These are phyloP conservation scores for Hydrotaea cyrtoneurina DNA, from an alignment of 2,888 invertebrate species.

Conservation along the genomic window DNA sequence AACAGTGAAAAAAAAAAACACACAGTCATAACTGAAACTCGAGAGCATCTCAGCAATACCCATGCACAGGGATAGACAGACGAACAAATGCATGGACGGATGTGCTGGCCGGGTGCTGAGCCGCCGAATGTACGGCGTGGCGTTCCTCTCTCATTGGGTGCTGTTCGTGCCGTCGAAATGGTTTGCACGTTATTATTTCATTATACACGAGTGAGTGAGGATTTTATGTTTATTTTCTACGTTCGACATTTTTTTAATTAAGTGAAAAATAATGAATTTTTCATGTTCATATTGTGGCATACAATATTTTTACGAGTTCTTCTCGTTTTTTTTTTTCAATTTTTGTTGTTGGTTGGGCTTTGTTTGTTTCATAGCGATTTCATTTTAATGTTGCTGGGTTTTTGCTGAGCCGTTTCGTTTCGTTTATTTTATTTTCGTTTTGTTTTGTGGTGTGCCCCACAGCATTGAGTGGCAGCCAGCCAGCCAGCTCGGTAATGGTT, in stretches of 20 bases:
- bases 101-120: neutral
- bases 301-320: conserved; percentile 25
- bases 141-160: too few relatives aligned
- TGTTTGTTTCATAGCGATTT: conserved; percentile 41
- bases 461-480: neutral
- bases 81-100: neutral
- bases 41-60: too few relatives aligned
- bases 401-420: conserved; percentile 18
- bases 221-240: conserved; percentile 36
- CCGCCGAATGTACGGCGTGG: neutral
- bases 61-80: neutral
- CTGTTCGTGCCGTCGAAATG: neutral
- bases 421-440: too few relatives aligned
- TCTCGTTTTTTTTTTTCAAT: neutral
- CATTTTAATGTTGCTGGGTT: conserved; percentile 40
- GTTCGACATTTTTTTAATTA: conserved; percentile 74
- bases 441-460: neutral
- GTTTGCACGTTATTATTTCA: conserved; percentile 1
- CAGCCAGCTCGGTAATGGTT: too few relatives aligned
- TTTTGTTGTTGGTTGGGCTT: conserved; percentile 29
- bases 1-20: neutral
- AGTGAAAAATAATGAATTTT: conserved; percentile 76
- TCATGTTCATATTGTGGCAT: conserved; percentile 54
- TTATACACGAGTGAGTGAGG: neutral
- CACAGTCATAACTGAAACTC: conserved; percentile 4